Conservation (phyloP, 2,113 vertebrate genomes). For the Eupsittula cactorum region DNA sequence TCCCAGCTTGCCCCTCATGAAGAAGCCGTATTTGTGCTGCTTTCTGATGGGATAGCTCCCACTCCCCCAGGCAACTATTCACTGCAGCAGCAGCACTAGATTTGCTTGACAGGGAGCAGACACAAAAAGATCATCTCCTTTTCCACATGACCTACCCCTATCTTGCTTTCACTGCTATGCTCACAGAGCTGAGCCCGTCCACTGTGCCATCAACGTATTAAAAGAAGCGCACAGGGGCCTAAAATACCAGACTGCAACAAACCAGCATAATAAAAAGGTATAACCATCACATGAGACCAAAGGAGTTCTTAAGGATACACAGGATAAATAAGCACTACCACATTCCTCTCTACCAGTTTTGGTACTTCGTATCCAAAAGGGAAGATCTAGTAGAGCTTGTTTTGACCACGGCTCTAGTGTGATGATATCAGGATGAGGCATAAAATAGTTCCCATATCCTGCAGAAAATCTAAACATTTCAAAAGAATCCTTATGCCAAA, state of each 20-base stretch:
- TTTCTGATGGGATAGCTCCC: not conserved
- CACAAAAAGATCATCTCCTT: not conserved
- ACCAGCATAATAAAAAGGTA: not conserved
- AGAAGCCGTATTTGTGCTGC: not conserved
- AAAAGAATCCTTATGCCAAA: not conserved
- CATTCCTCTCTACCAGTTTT: not conserved
- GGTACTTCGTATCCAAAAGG: not conserved
- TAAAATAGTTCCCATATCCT: not conserved
- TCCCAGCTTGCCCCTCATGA: not conserved
- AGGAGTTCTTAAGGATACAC: not conserved
- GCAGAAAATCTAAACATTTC: not conserved
- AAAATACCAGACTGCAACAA: not conserved
- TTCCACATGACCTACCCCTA: fast-evolving
- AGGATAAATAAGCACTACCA: not conserved
- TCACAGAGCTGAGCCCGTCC: not conserved
- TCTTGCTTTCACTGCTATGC: not conserved
- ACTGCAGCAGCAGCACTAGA: not conserved
- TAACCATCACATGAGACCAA: not conserved
- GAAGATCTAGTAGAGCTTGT: not conserved
- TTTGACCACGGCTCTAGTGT: not conserved
- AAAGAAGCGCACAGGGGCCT: not conserved
- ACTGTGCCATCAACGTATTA: not conserved
- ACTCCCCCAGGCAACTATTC: not conserved
- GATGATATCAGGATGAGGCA: not conserved
- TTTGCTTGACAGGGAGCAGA: not conserved